These are phyloP conservation scores for Pao palembangensis DNA, from an alignment of 2,113 vertebrate genomes.

Conservation along the genomic window DNA sequence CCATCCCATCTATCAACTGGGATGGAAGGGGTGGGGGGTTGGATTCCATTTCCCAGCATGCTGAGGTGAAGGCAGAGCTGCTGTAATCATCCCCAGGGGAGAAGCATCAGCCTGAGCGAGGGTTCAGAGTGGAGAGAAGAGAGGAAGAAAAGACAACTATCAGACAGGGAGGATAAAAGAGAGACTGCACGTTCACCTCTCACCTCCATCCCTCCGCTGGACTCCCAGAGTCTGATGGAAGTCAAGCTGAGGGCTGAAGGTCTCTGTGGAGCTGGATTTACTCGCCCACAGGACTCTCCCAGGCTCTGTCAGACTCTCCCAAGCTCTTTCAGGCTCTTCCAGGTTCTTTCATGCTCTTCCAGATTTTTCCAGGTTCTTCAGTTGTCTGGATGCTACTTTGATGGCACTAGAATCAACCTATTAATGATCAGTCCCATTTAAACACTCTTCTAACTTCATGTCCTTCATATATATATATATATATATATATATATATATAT, in stretches of 20 bases:
- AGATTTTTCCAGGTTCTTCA: too few relatives aligned
- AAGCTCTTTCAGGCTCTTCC: too few relatives aligned
- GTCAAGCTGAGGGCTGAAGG: conserved; percentile 17
- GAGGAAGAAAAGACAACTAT: conserved; percentile 3
- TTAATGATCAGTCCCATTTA: too few relatives aligned
- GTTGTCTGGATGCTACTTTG: too few relatives aligned
- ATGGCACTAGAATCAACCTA: too few relatives aligned
- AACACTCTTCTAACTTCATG: too few relatives aligned
- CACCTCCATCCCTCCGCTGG: conserved; percentile 8
- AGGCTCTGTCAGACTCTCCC: too few relatives aligned
- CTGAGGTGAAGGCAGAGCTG: conserved; percentile 10
- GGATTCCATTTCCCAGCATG: conserved; percentile 43
- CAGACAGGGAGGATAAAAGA: background rate
- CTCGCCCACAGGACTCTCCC: too few relatives aligned
- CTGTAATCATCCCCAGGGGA: conserved; percentile 25
- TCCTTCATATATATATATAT: too few relatives aligned
- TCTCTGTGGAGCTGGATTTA: too few relatives aligned
- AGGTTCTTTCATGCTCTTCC: too few relatives aligned
- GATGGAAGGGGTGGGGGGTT: background rate
- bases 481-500: too few relatives aligned
- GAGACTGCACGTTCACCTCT: background rate
- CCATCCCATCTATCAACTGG: conserved; percentile 21
- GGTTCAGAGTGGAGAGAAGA: conserved; percentile 5
- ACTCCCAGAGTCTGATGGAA: conserved; percentile 18
- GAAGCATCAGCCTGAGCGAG: background rate